Conservation (phyloP, 2,113 vertebrate species). For the Phocoena phocoena region DNA sequence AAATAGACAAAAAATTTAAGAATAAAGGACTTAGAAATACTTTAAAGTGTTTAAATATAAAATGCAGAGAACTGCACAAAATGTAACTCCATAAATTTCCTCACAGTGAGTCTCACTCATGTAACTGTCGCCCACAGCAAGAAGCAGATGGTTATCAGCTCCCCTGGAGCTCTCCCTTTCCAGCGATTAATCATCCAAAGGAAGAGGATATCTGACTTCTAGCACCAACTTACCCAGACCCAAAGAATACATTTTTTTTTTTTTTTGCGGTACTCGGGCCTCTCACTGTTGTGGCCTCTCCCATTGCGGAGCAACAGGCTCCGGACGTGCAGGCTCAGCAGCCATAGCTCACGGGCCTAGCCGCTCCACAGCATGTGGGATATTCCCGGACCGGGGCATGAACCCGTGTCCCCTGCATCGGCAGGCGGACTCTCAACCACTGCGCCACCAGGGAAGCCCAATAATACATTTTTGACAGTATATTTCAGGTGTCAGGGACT, state of each 20-base stretch:
- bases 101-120: neutral
- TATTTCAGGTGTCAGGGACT: slow-evolving; percentile 26
- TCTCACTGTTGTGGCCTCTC: too few relatives aligned
- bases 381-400: too few relatives aligned
- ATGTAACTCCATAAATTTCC: neutral
- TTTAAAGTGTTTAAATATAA: neutral
- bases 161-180: neutral
- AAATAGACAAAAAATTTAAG: neutral
- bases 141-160: neutral
- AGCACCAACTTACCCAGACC: slow-evolving; percentile 47
- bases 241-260: slow-evolving; percentile 25
- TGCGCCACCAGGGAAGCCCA: neutral
- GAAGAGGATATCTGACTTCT: slow-evolving; percentile 21
- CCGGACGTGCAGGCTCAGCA: too few relatives aligned
- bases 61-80: neutral
- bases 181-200: neutral
- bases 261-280: too few relatives aligned
- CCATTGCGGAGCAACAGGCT: too few relatives aligned
- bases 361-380: too few relatives aligned
- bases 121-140: neutral
- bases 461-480: slow-evolving; percentile 60
- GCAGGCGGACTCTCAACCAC: too few relatives aligned
- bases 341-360: too few relatives aligned
- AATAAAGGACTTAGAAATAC: slow-evolving; percentile 11
- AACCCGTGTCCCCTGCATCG: too few relatives aligned